Evolutionary conservation across 2,113 vertebrate species (phyloP), one percentile per base, ranked within the genome.

Genomic region (Nesogale talazaci): DNA sequence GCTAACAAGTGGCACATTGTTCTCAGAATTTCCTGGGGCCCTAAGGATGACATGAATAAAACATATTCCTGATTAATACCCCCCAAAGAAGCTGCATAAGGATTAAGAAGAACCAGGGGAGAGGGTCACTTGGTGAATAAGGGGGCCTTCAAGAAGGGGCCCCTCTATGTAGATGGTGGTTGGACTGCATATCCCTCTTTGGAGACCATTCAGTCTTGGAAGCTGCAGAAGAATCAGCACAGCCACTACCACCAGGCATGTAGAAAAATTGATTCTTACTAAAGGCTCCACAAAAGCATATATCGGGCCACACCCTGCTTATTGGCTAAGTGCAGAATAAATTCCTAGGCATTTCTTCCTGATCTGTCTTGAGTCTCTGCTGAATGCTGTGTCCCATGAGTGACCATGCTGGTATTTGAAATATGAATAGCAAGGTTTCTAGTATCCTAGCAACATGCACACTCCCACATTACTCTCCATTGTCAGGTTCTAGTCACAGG

Each of bases 1-100:
- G n/a, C 7, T 63, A n/a, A 12, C 8, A 19, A 23, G 22, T 10
- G 1, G 8, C 9, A 22, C 0, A 29, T 6, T 46, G n/a, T 7
- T 12, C n/a, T 25, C 56, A 63, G 34, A 87, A 6, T 36, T 63
- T 85, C 31, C 74, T 36, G 23, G 83, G 29, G 69, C n/a, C 70
- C 6, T 4, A 20, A 23, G 15, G 17, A 20, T 72, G 52, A 2
- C 1, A 29, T 1, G 52, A 40, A 72, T 16, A 76, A 23, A 72
- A 12, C 1, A n/a, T 59, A 31, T 6, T 23, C 11, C 15, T 23
- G 15, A 9, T 14, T 11, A 4, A 1, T 65, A 4, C 3, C 0
- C 15, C 10, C 59, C 72, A 25, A 76, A 17, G 11, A 5, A 52
- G 46, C 14, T 8, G 25, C 34, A 3, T 3, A 17, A 74, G 12